These are phyloP conservation scores for Mirza zaza DNA, from an alignment of 2,113 vertebrate species.

Conservation along the genomic window DNA sequence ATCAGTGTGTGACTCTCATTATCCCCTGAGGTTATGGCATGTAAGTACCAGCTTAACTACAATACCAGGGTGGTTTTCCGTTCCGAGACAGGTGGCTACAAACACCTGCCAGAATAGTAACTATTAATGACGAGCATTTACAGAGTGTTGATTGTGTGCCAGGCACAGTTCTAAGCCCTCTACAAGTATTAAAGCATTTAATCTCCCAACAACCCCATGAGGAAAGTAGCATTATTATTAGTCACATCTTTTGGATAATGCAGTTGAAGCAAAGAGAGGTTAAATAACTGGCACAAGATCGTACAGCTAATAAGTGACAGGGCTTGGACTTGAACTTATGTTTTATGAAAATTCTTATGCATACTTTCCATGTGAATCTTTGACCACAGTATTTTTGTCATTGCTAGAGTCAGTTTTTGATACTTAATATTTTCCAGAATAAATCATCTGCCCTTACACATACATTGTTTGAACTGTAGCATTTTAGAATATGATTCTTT, in stretches of 20 bases:
- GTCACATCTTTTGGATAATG: not conserved
- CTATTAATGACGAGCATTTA: not conserved
- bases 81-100: not conserved
- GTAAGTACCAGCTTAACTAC: not conserved
- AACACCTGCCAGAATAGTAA: not conserved
- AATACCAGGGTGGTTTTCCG: not conserved
- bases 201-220: not conserved
- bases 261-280: not conserved
- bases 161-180: not conserved
- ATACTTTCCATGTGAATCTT: not conserved
- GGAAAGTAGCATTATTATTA: not conserved
- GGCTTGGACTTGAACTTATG: not conserved
- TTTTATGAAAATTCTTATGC: not conserved
- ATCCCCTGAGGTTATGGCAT: not conserved
- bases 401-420: not conserved
- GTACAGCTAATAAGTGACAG: not conserved
- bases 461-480: not conserved
- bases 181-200: not conserved
- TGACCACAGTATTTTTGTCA: not conserved
- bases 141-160: not conserved
- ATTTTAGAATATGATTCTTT: conserved; percentile 7
- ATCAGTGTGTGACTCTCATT: not conserved
- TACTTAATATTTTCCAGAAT: not conserved
- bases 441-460: not conserved
- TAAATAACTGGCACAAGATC: not conserved